These are phyloP conservation scores for Diadophis punctatus DNA, from an alignment of 2,113 vertebrate genomes.

Conservation along the genomic window DNA sequence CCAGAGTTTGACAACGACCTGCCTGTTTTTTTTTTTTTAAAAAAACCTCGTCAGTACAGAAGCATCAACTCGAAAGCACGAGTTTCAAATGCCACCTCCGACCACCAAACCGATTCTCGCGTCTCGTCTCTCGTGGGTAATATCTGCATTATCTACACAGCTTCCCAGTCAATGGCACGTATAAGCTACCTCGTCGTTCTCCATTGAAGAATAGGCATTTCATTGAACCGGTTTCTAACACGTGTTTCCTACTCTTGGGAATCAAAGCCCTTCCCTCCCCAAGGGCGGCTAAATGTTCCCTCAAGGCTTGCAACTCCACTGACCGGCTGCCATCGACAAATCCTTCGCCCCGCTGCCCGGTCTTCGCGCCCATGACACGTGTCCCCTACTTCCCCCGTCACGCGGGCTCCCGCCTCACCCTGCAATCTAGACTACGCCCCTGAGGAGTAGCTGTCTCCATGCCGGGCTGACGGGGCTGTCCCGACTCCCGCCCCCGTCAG, in stretches of 20 bases:
- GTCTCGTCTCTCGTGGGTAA: not conserved
- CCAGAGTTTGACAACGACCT: too few relatives aligned
- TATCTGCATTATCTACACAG: not conserved
- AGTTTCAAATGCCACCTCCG: not conserved
- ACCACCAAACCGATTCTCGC: not conserved
- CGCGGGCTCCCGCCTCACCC: not conserved
- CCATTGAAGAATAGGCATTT: not conserved
- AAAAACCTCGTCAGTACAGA: not conserved
- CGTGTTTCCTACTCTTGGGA: not conserved
- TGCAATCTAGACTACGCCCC: not conserved
- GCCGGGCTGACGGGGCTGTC: too few relatives aligned
- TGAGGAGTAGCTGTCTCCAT: not conserved
- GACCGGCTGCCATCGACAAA: not conserved
- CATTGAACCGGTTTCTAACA: not conserved
- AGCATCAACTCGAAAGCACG: not conserved
- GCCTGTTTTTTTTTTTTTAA: too few relatives aligned
- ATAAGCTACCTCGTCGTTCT: too few relatives aligned
- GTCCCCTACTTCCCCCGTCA: too few relatives aligned
- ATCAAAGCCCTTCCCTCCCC: not conserved
- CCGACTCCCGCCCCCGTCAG: not conserved
- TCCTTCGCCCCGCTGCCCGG: not conserved
- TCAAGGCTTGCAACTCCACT: not conserved
- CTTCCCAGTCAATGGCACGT: not conserved
- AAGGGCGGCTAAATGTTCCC: not conserved
- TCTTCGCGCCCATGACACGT: not conserved